phyloP scores from a whole-genome alignment of 2,113 vertebrate species.

The Isichthys henryi region DNA sequence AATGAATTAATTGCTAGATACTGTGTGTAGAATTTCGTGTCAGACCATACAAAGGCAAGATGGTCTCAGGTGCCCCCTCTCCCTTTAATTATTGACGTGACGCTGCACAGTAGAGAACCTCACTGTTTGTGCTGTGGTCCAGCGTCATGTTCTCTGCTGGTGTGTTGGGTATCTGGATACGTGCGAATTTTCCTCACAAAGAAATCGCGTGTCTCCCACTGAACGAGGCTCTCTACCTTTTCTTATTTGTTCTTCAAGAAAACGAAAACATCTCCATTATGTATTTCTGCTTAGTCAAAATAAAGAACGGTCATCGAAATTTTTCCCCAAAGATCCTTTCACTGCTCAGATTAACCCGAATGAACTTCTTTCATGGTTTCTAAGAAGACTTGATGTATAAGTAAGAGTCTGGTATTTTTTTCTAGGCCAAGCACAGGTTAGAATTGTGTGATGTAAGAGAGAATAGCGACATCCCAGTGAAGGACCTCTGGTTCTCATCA shows the following conservation, averaged over 20 bases:
- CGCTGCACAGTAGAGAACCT: neutral
- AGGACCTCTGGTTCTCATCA: neutral
- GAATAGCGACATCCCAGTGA: neutral
- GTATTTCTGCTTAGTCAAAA: neutral
- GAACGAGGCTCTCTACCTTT: neutral
- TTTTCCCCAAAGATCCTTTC: neutral
- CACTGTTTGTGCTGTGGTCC: neutral
- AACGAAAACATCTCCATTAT: neutral
- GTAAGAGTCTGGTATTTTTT: neutral
- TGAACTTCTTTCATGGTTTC: neutral
- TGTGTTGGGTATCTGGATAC: neutral
- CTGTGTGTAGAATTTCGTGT: neutral
- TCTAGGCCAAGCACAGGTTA: neutral
- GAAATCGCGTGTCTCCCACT: neutral
- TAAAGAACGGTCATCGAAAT: neutral
- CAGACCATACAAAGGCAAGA: neutral
- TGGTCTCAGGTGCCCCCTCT: neutral
- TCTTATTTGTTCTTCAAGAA: neutral
- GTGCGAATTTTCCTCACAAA: neutral
- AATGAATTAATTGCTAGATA: constrained; percentile 4
- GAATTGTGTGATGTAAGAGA: neutral
- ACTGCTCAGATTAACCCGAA: neutral
- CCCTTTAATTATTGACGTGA: neutral
- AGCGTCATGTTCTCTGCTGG: neutral
- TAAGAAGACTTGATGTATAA: neutral